Conservation (phyloP, 2,113 vertebrate genomes). For the Lynx canadensis region DNA sequence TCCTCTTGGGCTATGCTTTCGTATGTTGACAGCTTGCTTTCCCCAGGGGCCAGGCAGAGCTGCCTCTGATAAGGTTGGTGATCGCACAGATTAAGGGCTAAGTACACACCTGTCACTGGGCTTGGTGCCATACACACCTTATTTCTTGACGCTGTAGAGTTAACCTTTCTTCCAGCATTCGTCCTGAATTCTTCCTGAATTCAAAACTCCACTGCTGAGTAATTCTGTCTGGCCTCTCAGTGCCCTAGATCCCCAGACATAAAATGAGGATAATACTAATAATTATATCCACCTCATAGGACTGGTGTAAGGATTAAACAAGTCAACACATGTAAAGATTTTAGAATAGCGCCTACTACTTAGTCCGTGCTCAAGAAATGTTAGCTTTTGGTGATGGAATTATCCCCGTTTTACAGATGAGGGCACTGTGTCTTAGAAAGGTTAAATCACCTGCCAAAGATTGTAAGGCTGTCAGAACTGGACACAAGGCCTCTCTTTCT, state of each 20-base stretch:
- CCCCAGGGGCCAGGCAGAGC: not conserved
- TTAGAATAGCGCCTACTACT: not conserved
- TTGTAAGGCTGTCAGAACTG: not conserved
- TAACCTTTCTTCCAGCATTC: not conserved
- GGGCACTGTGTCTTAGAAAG: not conserved
- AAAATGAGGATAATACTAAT: not conserved
- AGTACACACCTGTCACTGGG: too few relatives aligned
- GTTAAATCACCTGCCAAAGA: not conserved
- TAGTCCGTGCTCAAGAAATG: not conserved
- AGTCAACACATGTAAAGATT: not conserved
- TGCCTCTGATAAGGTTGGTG: not conserved
- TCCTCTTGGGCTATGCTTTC: not conserved
- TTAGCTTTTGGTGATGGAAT: not conserved
- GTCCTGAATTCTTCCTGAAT: too few relatives aligned
- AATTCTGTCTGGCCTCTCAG: not conserved
- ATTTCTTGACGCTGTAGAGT: not conserved
- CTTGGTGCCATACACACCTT: rapidly evolving
- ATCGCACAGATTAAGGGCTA: rapidly evolving
- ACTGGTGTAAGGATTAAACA: not conserved
- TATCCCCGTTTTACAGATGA: not conserved
- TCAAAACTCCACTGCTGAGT: too few relatives aligned
- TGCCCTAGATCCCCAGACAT: not conserved
- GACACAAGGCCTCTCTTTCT: not conserved
- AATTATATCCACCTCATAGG: not conserved
- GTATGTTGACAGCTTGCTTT: not conserved